These are phyloP conservation scores for Pandemis cinnamomeana DNA, from an alignment of 2,888 invertebrate genomes.

Conservation along the genomic window DNA sequence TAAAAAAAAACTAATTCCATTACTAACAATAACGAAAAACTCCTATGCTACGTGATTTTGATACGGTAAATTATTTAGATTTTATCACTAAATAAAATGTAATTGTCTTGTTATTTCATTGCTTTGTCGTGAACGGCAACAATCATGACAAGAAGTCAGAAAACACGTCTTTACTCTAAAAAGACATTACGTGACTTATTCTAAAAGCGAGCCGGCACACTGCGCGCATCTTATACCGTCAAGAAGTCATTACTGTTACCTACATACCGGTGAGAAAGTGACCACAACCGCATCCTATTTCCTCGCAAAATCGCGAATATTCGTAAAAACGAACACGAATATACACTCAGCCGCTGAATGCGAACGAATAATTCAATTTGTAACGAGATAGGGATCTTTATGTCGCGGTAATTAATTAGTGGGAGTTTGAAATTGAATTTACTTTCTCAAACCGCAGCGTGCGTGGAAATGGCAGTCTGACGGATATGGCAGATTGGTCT, in stretches of 20 bases:
- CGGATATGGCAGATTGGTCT: not conserved
- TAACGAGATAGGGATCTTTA: conserved; percentile 9
- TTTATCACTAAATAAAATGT: no score
- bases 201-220: not conserved
- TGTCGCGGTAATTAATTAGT: conserved; percentile 27
- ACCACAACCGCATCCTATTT: conserved; percentile 22
- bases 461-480: conserved; percentile 8
- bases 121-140: no score
- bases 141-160: not conserved
- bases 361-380: conserved; percentile 11
- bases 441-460: conserved; percentile 34
- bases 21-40: no score
- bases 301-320: conserved; percentile 11
- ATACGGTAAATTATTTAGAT: no score
- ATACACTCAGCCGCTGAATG: not conserved
- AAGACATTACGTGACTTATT: not conserved
- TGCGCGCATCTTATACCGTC: not conserved
- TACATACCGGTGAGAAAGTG: conserved; percentile 23
- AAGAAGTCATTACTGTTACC: conserved; percentile 11
- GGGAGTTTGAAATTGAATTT: conserved; percentile 25
- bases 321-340: conserved; percentile 8
- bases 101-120: no score
- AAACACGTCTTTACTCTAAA: not conserved
- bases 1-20: no score
- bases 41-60: no score